These are phyloP conservation scores for Dascillus cervinus DNA, from an alignment of 2,888 invertebrate species.

Conservation along the genomic window DNA sequence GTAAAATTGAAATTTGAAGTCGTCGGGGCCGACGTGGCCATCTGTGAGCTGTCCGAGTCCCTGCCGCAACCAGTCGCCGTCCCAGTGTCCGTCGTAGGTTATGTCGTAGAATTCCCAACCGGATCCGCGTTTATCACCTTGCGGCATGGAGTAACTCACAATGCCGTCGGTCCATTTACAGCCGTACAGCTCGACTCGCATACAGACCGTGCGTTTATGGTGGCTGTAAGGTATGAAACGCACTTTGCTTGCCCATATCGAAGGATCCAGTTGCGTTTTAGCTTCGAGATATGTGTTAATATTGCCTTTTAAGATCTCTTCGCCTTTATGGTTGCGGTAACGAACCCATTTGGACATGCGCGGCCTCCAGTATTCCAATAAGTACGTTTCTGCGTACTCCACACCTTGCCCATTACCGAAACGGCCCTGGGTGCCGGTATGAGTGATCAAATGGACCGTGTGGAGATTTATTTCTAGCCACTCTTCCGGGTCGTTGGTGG, in stretches of 20 bases:
- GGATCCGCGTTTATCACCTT: conserved; percentile 74
- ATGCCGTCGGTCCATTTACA: conserved; percentile 81
- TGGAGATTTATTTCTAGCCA: conserved; percentile 78
- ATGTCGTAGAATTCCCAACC: conserved; percentile 77
- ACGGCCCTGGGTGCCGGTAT: conserved; percentile 76
- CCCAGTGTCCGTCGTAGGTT: conserved; percentile 80
- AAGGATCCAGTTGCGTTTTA: conserved; percentile 68
- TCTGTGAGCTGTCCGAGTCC: conserved; percentile 83
- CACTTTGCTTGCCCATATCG: conserved; percentile 78
- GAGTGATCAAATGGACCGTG: conserved; percentile 72
- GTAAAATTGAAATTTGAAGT: conserved; percentile 59
- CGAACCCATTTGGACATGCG: conserved; percentile 74
- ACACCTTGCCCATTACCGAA: conserved; percentile 88
- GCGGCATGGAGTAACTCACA: conserved; percentile 79
- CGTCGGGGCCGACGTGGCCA: conserved; percentile 69
- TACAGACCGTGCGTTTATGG: conserved; percentile 78
- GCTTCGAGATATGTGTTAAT: conserved; percentile 79
- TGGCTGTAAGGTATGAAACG: conserved; percentile 80
- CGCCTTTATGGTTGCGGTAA: conserved; percentile 62
- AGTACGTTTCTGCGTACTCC: conserved; percentile 78
- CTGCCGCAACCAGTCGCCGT: conserved; percentile 62
- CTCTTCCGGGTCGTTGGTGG: conserved; percentile 68
- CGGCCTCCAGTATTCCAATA: conserved; percentile 78
- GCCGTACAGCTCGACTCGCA: conserved; percentile 86
- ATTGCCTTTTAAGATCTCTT: conserved; percentile 74